Conservation (phyloP, 2,797 vertebrate genomes). For the Alfaro cultratus region DNA sequence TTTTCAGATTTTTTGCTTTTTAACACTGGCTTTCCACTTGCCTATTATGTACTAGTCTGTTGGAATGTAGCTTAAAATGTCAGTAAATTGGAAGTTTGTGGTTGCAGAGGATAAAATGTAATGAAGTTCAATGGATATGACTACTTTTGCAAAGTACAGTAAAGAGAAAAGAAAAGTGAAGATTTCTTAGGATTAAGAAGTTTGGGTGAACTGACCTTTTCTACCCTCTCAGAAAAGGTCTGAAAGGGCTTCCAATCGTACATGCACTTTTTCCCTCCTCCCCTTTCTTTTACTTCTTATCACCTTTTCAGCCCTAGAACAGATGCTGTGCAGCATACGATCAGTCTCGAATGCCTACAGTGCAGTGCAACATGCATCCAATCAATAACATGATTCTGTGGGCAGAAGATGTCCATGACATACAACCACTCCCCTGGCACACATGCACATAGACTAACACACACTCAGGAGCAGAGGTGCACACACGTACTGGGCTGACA, state of each 20-base stretch:
- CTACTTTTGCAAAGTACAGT: not conserved
- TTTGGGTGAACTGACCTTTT: not conserved
- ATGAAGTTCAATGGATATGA: not conserved
- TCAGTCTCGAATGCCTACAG: conserved; percentile 60
- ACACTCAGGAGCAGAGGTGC: conserved; percentile 20
- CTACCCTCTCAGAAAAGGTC: not conserved
- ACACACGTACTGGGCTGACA: conserved; percentile 49
- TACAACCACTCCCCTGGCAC: conserved; percentile 49
- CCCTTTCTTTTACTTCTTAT: conserved; percentile 20
- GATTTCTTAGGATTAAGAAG: not conserved
- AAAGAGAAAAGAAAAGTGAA: not conserved
- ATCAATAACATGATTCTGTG: conserved; percentile 77
- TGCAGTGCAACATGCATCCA: conserved; percentile 50
- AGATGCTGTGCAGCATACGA: conserved; percentile 54
- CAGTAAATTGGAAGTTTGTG: not conserved
- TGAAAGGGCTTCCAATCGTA: not conserved
- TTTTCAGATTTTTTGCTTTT: not conserved
- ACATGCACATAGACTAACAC: conserved; percentile 27
- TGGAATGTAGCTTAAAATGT: not conserved
- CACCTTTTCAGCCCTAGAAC: conserved; percentile 19
- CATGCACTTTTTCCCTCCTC: conserved; percentile 2
- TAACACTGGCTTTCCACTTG: not conserved
- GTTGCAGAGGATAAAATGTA: not conserved
- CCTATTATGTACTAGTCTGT: not conserved
- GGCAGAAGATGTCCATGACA: conserved; percentile 64